These are phyloP conservation scores for Amphiduros pacificus DNA, from an alignment of 2,888 invertebrate species.

Conservation along the genomic window DNA sequence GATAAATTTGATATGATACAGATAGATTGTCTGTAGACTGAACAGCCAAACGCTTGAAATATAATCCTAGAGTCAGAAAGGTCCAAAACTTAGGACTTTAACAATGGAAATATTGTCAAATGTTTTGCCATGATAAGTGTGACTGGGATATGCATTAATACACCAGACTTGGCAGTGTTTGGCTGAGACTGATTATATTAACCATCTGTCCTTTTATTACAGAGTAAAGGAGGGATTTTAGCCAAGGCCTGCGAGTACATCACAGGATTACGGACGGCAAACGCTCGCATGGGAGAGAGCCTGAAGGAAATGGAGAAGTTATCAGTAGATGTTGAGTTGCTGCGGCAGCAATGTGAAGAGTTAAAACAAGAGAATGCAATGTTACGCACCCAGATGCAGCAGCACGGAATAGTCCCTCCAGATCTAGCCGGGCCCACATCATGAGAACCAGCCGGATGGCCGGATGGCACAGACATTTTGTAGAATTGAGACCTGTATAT, in stretches of 20 bases:
- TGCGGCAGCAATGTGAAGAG: conserved; percentile 73
- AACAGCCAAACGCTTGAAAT: too few relatives aligned
- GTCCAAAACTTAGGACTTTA: too few relatives aligned
- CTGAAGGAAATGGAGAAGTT: conserved; percentile 74
- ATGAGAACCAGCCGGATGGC: too few relatives aligned
- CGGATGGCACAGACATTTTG: too few relatives aligned
- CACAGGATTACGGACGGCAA: conserved; percentile 76
- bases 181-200: too few relatives aligned
- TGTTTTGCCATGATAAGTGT: not conserved
- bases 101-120: too few relatives aligned
- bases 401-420: conserved; percentile 66
- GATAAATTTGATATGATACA: too few relatives aligned
- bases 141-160: not conserved
- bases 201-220: conserved; percentile 39
- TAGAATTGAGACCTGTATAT: too few relatives aligned
- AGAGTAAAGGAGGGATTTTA: conserved; percentile 93
- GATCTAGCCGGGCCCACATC: too few relatives aligned
- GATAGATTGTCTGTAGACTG: too few relatives aligned
- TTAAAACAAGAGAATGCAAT: conserved; percentile 77
- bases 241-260: conserved; percentile 96
- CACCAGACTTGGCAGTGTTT: not conserved
- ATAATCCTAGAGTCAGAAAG: too few relatives aligned
- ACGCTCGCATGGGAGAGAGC: conserved; percentile 71
- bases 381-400: conserved; percentile 69
- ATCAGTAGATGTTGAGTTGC: conserved; percentile 70